phyloP scores from a whole-genome alignment of 2,113 vertebrate genomes.

The Lamprologus lemairii region DNA sequence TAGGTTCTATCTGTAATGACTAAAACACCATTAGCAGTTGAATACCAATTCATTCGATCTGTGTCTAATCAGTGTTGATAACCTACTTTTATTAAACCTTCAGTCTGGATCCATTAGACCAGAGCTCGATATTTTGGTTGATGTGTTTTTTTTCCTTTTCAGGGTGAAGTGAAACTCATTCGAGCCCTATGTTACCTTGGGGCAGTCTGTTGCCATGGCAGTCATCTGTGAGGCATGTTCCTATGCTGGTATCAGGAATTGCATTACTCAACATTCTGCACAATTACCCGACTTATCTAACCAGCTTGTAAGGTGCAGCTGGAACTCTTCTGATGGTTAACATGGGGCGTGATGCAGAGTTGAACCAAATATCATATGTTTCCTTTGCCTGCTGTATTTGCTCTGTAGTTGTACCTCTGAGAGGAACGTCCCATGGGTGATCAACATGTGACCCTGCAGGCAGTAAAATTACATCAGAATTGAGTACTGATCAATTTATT shows the following conservation, averaged over 20 bases:
- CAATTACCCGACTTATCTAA: slow-evolving; percentile 26
- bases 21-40: not conserved
- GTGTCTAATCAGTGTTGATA: not conserved
- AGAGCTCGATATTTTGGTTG: not conserved
- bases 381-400: not conserved
- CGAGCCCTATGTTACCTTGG: slow-evolving; percentile 19
- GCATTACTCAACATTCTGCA: slow-evolving; percentile 35
- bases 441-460: not conserved
- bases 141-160: slow-evolving; percentile 17
- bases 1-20: not conserved
- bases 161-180: slow-evolving; percentile 16
- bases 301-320: slow-evolving; percentile 4
- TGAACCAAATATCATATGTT: not conserved
- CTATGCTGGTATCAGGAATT: slow-evolving; percentile 24
- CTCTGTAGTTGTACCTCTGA: not conserved
- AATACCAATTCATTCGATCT: not conserved
- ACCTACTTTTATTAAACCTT: not conserved
- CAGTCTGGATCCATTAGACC: not conserved
- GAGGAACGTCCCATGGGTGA: not conserved
- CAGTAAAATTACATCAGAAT: slow-evolving; percentile 5
- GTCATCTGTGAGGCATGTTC: slow-evolving; percentile 33
- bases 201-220: slow-evolving; percentile 60
- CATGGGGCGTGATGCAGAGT: not conserved
- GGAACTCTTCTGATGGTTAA: not conserved
- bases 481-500: not conserved